Evolutionary conservation across 2,797 vertebrate species (phyloP), one percentile per base, ranked within the genome.

Genomic region (Taeniopygia guttata): DNA sequence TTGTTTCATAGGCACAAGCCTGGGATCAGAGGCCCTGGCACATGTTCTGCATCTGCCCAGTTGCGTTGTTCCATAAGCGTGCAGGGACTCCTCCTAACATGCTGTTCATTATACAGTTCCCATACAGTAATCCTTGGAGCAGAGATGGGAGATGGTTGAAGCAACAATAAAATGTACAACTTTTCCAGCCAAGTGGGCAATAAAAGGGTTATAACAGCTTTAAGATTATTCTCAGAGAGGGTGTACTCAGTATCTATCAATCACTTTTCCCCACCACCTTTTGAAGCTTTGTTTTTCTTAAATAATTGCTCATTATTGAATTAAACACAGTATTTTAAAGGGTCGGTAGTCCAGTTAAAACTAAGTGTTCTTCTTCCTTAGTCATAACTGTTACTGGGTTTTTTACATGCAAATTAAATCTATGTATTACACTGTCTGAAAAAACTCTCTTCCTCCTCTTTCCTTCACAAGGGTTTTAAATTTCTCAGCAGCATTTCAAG

Each of bases 31-130:
- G 75, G 84, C 34, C 49, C 52, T 56, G 48, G 27, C 68, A 80
- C 56, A 27, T 18, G 27, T 66, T 72, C 70, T 96, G 55, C 59
- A 55, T 48, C 81, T 77, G 68, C 42, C 79, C 52, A 21, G 8
- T 3, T 59, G 30, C 58, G 62, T 5, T 4, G 2, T 7, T 84
- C 55, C 21, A 3, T 5, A 16, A 70, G 56, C 0, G 0, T 42
- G 45, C 40, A 67, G 1, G 51, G 59, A 82, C 21, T 76, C 36
- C 38, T 66, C 66, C 51, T 32, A 55, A 25, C 10, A 67, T 64
- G 43, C 30, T 55, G 45, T n/a, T 84, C 5, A 0, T 38, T 59
- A 48, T 1, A 69, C 7, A 81, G 26, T 15, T 52, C 43, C 34
- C 4, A 0, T 18, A 72, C 34, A 58, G 38, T 48, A 79, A 87